Evolutionary conservation across 2,888 invertebrate species (phyloP).

Genomic region (Meliscaeva auricollis): DNA sequence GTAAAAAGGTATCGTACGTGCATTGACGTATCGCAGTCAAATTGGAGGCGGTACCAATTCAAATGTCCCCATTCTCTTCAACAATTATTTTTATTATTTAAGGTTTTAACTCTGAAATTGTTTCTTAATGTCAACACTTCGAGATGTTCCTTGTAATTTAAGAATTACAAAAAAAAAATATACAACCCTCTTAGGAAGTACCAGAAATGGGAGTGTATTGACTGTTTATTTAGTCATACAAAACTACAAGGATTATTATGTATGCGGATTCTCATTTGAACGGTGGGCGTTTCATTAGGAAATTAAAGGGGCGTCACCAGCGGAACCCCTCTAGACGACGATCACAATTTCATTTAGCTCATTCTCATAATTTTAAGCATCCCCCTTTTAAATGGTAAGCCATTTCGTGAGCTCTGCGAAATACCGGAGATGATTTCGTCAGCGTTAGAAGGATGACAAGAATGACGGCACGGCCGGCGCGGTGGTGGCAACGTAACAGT

Average conservation of each 20-base stretch:
- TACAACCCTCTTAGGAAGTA: conserved; percentile 37
- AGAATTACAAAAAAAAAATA: conserved; percentile 20
- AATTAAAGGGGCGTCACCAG: conserved; percentile 72
- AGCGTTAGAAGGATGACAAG: background rate
- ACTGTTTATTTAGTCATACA: conserved; percentile 7
- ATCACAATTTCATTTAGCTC: conserved; percentile 73
- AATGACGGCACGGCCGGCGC: background rate
- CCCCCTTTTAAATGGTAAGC: background rate
- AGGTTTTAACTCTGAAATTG: conserved; percentile 7
- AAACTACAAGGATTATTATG: conserved; percentile 13
- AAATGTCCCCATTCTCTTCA: conserved; percentile 4
- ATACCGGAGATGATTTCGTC: conserved; percentile 69
- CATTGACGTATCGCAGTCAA: conserved; percentile 29
- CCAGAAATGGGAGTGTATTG: conserved; percentile 42
- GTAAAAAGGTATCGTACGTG: background rate
- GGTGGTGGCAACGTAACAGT: background rate
- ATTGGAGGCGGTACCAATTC: conserved; percentile 46
- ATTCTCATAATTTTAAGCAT: conserved; percentile 35
- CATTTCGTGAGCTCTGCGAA: conserved; percentile 1
- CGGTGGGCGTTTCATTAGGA: conserved; percentile 66
- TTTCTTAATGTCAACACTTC: conserved; percentile 31
- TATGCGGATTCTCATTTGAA: conserved; percentile 60
- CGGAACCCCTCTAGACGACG: conserved; percentile 76
- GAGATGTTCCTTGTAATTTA: conserved; percentile 49
- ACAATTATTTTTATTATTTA: conserved; percentile 12